Conservation (phyloP, 2,113 vertebrate genomes). For the Vanacampus margaritifer region DNA sequence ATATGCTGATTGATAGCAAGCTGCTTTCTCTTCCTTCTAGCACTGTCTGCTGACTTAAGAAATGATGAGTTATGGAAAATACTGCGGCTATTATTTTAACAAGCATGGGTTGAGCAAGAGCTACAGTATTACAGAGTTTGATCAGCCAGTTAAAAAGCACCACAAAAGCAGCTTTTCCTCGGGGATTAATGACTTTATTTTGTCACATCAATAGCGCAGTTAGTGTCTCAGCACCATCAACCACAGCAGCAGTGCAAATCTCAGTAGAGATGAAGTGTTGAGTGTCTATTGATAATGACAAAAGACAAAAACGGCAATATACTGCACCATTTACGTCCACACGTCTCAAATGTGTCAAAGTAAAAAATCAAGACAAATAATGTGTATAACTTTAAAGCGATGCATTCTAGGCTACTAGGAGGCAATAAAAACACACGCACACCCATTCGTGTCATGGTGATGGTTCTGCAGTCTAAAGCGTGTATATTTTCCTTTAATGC, state of each 20-base stretch:
- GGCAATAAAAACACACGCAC: conserved; percentile 22
- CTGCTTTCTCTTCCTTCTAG: conserved; percentile 48
- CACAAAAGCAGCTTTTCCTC: conserved; percentile 9
- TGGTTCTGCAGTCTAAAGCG: conserved; percentile 43
- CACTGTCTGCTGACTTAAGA: conserved; percentile 31
- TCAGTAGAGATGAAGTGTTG: conserved; percentile 34
- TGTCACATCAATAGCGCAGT: conserved; percentile 57
- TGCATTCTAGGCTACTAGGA: conserved; percentile 17
- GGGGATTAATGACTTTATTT: conserved; percentile 57
- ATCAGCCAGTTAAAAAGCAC: background rate
- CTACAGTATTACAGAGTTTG: background rate
- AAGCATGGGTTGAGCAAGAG: background rate
- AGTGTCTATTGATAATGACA: background rate
- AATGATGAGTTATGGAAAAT: conserved; percentile 24
- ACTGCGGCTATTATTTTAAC: background rate
- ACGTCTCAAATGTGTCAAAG: conserved; percentile 22
- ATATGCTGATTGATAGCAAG: conserved; percentile 15
- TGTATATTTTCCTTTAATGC: conserved; percentile 31
- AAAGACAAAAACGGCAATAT: conserved; percentile 17
- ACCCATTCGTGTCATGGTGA: conserved; percentile 24
- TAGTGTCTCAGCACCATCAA: conserved; percentile 30
- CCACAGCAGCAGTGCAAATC: conserved; percentile 35
- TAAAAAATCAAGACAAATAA: conserved; percentile 19
- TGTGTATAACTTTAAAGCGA: background rate
- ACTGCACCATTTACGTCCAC: conserved; percentile 15